These are phyloP conservation scores for Amphipyra tragopoginis DNA, from an alignment of 2,888 invertebrate species.

Conservation along the genomic window DNA sequence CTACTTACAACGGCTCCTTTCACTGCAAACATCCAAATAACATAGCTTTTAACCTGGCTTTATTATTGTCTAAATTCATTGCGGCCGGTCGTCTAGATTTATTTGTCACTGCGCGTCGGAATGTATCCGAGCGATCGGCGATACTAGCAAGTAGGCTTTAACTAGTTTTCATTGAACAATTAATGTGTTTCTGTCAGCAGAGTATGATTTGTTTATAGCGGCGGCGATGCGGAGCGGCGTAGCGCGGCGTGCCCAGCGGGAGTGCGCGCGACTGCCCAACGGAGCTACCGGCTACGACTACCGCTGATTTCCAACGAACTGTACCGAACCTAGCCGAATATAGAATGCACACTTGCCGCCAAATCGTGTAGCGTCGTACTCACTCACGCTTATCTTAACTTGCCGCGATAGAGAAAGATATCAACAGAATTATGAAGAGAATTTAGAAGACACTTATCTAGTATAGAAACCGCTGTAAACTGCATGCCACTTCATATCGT, in stretches of 20 bases:
- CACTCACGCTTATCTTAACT: constrained; percentile 62
- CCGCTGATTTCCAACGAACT: constrained; percentile 64
- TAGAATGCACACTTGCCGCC: constrained; percentile 67
- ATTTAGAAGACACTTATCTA: constrained; percentile 48
- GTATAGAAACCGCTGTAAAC: constrained; percentile 29
- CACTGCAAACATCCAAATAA: constrained; percentile 80
- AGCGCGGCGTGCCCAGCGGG: constrained; percentile 51
- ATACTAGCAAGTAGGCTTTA: constrained; percentile 42
- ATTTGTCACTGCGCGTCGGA: constrained; percentile 39
- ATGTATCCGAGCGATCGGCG: constrained; percentile 27
- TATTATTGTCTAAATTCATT: constrained; percentile 77
- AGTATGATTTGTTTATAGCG: constrained; percentile 80
- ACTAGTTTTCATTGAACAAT: constrained; percentile 75
- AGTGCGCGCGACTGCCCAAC: constrained; percentile 60
- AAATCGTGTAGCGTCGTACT: constrained; percentile 71
- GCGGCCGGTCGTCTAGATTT: constrained; percentile 79
- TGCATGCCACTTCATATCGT: constrained; percentile 25
- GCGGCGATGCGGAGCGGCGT: constrained; percentile 54
- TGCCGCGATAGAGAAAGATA: constrained; percentile 62
- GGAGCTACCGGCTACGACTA: constrained; percentile 73
- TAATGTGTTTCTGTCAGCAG: constrained; percentile 72
- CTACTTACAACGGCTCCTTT: constrained; percentile 79
- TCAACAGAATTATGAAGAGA: constrained; percentile 49
- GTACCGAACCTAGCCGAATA: constrained; percentile 72
- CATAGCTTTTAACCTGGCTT: constrained; percentile 70